Base-by-base conservation (phyloP, 2,113 vertebrate genomes). In the Stomatorhinus ivindoensis region DNA sequence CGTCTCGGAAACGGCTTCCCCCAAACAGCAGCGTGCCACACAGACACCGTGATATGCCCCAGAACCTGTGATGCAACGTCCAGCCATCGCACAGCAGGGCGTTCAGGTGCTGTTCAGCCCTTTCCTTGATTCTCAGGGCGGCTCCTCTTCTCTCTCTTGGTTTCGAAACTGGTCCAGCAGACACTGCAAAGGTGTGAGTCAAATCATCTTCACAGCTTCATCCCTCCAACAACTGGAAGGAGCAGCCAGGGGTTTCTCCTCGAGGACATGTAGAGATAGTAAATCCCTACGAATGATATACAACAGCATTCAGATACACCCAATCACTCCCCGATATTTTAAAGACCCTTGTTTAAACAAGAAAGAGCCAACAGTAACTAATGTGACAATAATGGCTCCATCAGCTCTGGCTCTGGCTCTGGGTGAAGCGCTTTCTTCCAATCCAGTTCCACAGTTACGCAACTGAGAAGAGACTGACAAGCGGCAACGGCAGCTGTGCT, bases 391-490 rank as follows among this genome's bases (percentile, higher is more conserved):
- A 53, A 8, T 87, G 10, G 10, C 39, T 65, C 58, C 58, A 6
- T 87, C 8, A 19, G 35, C 10, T 9, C 10, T 3, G 53, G 17
- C 55, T 87, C 9, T 39, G 3, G 31, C 85, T 87, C 15, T 27
- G 35, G 47, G 4, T 53, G n/a, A 51, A 19, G 27, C 27, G 6
- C 19, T 47, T 51, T 3, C 85, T 35, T 53, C 8, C 48, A 61
- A 55, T 3, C 87, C 9, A 15, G 19, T 15, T 58, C 53, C 39
- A 39, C 6, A 42, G 55, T 87, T 87, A 87, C 35, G 48, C 58
- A 51, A 87, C 86, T 53, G 48, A 39, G 48, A 53, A 31, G 87
- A 87, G 87, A 27, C 42, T 53, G 85, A 53, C 53, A 87, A 65
- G 10, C 8, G 1, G 53, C 61, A 24, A 65, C 39, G 11, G 35